phyloP scores from a whole-genome alignment of 2,888 invertebrate genomes.

The Dorcus parallelipipedus region DNA sequence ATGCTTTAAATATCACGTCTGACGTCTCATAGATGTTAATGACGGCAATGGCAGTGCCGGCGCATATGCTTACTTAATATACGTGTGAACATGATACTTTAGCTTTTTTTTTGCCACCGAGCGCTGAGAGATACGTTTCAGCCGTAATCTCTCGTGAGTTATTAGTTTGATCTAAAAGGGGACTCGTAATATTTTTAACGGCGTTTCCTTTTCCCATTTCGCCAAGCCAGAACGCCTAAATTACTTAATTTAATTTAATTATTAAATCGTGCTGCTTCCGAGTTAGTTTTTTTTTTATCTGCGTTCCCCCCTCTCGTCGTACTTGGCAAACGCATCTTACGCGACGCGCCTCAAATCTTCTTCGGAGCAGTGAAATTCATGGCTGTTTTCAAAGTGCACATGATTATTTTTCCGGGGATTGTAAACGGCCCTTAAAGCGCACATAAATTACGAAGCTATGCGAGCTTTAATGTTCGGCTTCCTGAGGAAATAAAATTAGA shows the following conservation, averaged over 20 bases:
- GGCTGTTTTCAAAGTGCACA: too few species aligned
- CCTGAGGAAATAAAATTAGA: slow-evolving; percentile 10
- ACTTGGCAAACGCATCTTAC: too few species aligned
- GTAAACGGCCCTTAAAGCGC: not conserved
- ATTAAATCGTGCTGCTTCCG: too few species aligned
- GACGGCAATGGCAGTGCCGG: slow-evolving; percentile 8
- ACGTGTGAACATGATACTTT: slow-evolving; percentile 18
- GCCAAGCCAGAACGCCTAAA: not conserved
- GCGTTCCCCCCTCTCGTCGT: too few species aligned
- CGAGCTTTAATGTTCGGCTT: slow-evolving; percentile 8
- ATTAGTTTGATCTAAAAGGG: slow-evolving; percentile 9
- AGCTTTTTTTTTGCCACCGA: slow-evolving; percentile 7
- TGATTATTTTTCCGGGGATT: too few species aligned
- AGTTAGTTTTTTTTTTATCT: too few species aligned
- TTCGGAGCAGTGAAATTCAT: too few species aligned
- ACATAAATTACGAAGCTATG: slow-evolving; percentile 3
- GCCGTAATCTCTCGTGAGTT: slow-evolving; percentile 15
- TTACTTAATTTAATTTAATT: too few species aligned
- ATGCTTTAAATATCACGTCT: slow-evolving; percentile 9
- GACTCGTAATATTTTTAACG: not conserved
- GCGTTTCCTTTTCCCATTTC: slow-evolving; percentile 5
- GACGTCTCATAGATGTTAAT: slow-evolving; percentile 13
- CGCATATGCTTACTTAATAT: slow-evolving; percentile 14
- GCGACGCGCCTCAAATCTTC: too few species aligned
- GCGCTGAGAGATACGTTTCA: slow-evolving; percentile 16